Evolutionary conservation across 1,140 invertebrate genomes (phyloP).

Genomic region (Papilio aristodemus): DNA sequence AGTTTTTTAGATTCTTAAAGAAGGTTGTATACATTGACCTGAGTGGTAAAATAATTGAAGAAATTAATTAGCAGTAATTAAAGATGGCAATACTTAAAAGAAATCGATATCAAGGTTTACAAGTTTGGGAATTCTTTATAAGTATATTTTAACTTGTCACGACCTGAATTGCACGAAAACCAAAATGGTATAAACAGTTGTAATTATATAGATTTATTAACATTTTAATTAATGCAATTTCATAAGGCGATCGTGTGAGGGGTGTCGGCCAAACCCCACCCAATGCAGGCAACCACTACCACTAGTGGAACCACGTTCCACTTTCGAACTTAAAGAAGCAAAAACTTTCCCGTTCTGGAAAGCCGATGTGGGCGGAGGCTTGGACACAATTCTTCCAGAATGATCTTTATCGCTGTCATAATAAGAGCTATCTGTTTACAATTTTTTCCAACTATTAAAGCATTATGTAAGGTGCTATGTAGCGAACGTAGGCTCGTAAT

Average conservation of each 20-base stretch:
- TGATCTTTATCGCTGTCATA: neutral
- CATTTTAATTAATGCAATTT: constrained; percentile 12
- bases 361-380: neutral
- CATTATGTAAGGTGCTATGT: constrained; percentile 31
- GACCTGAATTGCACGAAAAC: constrained; percentile 10
- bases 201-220: constrained; percentile 24
- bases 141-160: constrained; percentile 5
- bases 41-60: neutral
- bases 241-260: constrained; percentile 9
- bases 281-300: neutral
- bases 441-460: constrained; percentile 7
- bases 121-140: constrained; percentile 1
- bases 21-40: neutral
- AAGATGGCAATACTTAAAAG: neutral
- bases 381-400: neutral
- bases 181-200: constrained; percentile 9
- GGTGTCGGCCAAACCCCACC: constrained; percentile 30
- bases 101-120: neutral
- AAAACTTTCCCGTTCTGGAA: constrained; percentile 15
- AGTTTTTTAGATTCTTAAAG: neutral
- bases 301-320: constrained; percentile 30
- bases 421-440: neutral
- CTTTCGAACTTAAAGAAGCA: constrained; percentile 25
- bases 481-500: constrained; percentile 17
- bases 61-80: neutral